A percentile compares a stretch with the other conserved stretches of the same genome.
Conservation (phyloP, 2,888 invertebrate species). For the Sphaerophoria taeniata region DNA sequence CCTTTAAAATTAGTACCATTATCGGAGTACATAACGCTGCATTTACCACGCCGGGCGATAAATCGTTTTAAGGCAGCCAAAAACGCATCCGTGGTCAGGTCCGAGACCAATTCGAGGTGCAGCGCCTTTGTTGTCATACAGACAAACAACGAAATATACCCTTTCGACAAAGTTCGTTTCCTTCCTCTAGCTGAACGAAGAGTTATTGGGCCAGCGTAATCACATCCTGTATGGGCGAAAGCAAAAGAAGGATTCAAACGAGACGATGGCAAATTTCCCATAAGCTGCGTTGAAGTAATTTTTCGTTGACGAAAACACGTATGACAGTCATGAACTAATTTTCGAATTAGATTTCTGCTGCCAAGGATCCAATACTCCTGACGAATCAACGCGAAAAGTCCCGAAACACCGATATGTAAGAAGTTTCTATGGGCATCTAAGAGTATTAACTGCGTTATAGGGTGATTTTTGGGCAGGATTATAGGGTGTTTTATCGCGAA, state of each 20-base stretch:
- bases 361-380: slow-evolving; percentile 31
- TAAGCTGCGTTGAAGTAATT: slow-evolving; percentile 39
- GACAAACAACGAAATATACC: not conserved
- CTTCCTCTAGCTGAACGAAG: no score
- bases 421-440: slow-evolving; percentile 22
- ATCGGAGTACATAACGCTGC: no score
- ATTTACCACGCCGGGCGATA: no score
- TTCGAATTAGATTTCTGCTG: slow-evolving; percentile 40
- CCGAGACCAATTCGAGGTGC: no score
- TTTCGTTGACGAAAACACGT: slow-evolving; percentile 40
- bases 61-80: no score
- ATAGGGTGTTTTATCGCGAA: slow-evolving; percentile 28
- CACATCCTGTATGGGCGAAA: slow-evolving; percentile 38
- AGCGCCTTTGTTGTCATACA: slow-evolving; percentile 17
- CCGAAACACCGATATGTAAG: slow-evolving; percentile 23
- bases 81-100: not conserved
- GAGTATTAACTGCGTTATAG: slow-evolving; percentile 15
- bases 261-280: slow-evolving; percentile 34
- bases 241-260: slow-evolving; percentile 20
- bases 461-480: slow-evolving; percentile 33
- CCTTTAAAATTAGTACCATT: no score
- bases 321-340: slow-evolving; percentile 39
- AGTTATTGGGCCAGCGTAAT: no score
- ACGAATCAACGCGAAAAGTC: slow-evolving; percentile 12
- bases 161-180: no score